These are phyloP conservation scores for Nebria salina DNA, from an alignment of 2,888 invertebrate genomes.

Conservation along the genomic window DNA sequence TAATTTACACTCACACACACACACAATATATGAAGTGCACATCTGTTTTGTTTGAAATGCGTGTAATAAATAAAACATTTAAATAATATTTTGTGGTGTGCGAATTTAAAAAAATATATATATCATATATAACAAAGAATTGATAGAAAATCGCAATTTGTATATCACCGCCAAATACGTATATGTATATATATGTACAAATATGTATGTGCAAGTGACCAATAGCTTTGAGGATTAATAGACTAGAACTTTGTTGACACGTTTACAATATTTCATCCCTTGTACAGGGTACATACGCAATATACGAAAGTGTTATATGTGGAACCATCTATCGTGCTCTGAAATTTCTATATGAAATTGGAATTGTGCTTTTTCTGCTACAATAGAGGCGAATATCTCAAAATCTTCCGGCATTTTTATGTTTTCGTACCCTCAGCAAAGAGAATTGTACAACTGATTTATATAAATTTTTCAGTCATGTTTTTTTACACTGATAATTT, in stretches of 20 bases:
- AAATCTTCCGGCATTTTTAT: slow-evolving; percentile 33
- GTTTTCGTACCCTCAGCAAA: background rate
- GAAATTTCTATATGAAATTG: slow-evolving; percentile 23
- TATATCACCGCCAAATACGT: background rate
- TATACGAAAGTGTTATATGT: slow-evolving; percentile 36
- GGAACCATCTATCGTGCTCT: slow-evolving; percentile 27
- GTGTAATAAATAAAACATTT: background rate
- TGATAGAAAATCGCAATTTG: background rate
- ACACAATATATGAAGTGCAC: background rate
- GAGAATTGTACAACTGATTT: too few species aligned
- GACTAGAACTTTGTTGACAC: slow-evolving; percentile 25
- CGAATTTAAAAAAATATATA: background rate
- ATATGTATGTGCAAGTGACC: slow-evolving; percentile 18
- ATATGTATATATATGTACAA: background rate
- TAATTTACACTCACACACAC: too few species aligned
- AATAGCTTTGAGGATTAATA: slow-evolving; percentile 38
- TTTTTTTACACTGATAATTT: too few species aligned
- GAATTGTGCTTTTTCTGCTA: slow-evolving; percentile 23
- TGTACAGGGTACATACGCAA: slow-evolving; percentile 16
- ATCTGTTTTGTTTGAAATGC: background rate
- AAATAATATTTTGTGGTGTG: too few species aligned
- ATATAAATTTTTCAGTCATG: too few species aligned
- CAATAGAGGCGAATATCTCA: slow-evolving; percentile 29
- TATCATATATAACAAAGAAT: background rate
- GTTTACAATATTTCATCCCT: slow-evolving; percentile 36